Evolutionary conservation across 2,888 invertebrate genomes (phyloP), one percentile per base, ranked within the genome.

Genomic region (Cheilosia impressa): DNA sequence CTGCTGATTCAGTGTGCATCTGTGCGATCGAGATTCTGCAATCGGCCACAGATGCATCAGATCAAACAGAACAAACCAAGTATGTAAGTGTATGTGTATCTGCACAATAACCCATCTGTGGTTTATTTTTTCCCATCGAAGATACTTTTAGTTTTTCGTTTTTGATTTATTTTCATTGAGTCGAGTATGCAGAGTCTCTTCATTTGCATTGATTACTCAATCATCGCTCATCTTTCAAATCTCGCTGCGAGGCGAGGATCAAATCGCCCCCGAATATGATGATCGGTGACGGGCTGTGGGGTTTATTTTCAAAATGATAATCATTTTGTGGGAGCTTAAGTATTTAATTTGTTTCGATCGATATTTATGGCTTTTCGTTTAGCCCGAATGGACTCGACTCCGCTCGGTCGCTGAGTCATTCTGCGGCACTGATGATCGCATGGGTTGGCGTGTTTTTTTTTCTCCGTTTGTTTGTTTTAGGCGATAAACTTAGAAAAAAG

Each of bases 181-280:
- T 73, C 43, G 58, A 53, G 60, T 10, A 38, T 47, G 60, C 47
- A 43, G 41, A 60, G 31, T 52, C 71, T 69, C 55, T 71, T 66
- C 80, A 72, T 80, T 80, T 80, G 84, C 79, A 85, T 80, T 80
- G 80, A 85, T 85, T 80, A 80, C 84, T 85, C 75, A 76, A 85
- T 85, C 80, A 85, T 53, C 58, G 55, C 5, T 52, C 19, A 31
- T 47, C 47, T 24, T 34, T 19, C 24, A 31, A 34, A 50, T 69
- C 69, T 50, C 50, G 55, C 24, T 5, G 45, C 15, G 47, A 53
- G 17, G 24, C 31, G 58, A 72, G 47, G 72, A 83, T 82, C 71
- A 27, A 72, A 72, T 60, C 34, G 34, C 34, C 47, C 47, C 17
- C 27, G 6, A 27, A 60, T 38, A 75, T 63, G 68, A 66, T 66